These are phyloP conservation scores for Podarcis lilfordi DNA, from an alignment of 2,797 vertebrate genomes.

Conservation along the genomic window DNA sequence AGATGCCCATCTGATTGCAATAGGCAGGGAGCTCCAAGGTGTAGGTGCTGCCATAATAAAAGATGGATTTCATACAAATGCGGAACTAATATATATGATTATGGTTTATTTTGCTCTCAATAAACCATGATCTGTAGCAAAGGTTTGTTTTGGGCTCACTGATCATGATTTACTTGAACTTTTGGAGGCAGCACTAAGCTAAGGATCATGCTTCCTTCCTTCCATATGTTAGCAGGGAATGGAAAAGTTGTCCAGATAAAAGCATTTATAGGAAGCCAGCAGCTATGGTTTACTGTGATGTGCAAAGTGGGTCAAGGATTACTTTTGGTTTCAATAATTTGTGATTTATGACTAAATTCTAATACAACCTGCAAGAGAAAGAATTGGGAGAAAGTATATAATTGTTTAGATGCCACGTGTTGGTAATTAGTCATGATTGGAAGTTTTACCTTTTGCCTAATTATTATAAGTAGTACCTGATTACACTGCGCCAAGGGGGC, in stretches of 20 bases:
- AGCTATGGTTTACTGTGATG: background rate
- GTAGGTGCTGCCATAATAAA: too few species aligned
- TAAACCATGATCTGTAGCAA: background rate
- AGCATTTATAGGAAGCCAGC: background rate
- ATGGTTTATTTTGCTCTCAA: background rate
- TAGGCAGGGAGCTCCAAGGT: too few species aligned
- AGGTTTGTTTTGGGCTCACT: background rate
- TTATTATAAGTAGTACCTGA: background rate
- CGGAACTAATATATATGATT: too few species aligned
- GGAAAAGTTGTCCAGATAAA: background rate
- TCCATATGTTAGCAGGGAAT: background rate
- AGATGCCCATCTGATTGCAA: too few species aligned
- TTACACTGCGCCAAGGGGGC: background rate
- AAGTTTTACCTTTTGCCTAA: background rate
- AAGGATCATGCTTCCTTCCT: background rate
- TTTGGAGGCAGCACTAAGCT: background rate
- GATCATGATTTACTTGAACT: background rate
- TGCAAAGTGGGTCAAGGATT: background rate
- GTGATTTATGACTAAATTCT: background rate
- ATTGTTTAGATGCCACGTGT: background rate
- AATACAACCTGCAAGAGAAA: background rate
- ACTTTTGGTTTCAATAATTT: background rate
- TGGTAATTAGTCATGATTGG: background rate
- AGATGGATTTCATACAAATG: too few species aligned
- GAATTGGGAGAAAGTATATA: background rate